phyloP scores from a whole-genome alignment of 1,140 invertebrate genomes.

The Saccostrea glomerata region DNA sequence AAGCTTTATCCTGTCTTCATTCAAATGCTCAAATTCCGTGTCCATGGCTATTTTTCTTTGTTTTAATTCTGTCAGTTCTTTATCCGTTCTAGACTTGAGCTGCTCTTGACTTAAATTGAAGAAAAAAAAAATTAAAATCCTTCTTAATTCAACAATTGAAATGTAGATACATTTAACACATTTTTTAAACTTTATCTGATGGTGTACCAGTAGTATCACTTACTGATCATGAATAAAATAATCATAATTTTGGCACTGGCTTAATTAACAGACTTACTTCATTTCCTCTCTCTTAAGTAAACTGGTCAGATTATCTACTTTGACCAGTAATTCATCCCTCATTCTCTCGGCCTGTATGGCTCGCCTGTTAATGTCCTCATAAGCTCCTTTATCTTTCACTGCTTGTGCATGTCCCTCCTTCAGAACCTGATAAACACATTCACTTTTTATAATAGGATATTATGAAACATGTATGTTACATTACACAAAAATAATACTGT shows the following conservation, averaged over 20 bases:
- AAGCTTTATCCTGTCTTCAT: slow-evolving; percentile 70
- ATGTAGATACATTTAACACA: no score
- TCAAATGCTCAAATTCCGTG: slow-evolving; percentile 71
- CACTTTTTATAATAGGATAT: no score
- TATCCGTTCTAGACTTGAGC: slow-evolving; percentile 63
- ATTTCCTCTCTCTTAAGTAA: slow-evolving; percentile 67
- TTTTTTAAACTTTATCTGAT: no score
- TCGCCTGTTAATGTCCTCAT: slow-evolving; percentile 72
- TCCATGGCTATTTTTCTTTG: slow-evolving; percentile 69
- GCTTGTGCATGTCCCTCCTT: slow-evolving; percentile 69
- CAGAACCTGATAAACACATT: slow-evolving; percentile 63
- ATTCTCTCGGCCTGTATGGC: slow-evolving; percentile 74
- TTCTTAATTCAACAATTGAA: no score
- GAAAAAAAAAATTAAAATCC: no score
- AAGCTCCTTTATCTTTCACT: slow-evolving; percentile 67
- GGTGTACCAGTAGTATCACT: no score
- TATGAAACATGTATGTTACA: not conserved
- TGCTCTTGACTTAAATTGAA: slow-evolving; percentile 62
- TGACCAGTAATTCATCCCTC: slow-evolving; percentile 70
- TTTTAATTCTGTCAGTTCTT: slow-evolving; percentile 66
- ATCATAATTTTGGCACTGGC: no score
- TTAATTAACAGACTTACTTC: slow-evolving; percentile 63
- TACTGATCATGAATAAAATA: no score
- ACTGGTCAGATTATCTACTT: slow-evolving; percentile 68
- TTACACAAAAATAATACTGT: no score